Percentiles rank a stretch among this genome's conserved stretches.
Conservation (phyloP, 2,888 invertebrate genomes). For the Catocala fraxini region DNA sequence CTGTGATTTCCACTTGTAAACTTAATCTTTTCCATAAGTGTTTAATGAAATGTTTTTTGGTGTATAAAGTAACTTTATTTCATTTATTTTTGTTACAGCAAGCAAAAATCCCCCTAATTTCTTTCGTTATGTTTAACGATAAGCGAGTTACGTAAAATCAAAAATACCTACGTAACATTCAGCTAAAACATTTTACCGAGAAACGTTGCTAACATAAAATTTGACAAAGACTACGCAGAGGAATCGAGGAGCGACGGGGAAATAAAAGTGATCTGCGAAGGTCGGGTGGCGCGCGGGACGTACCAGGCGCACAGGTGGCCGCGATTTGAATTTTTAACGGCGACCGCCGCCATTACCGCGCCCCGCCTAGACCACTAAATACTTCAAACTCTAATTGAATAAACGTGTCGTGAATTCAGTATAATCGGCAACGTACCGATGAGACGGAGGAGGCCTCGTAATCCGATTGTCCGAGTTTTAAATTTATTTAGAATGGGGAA, state of each 20-base stretch:
- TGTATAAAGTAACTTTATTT: too few relatives aligned
- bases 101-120: too few relatives aligned
- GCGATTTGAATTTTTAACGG: slow-evolving; percentile 56
- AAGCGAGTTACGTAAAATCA: not conserved
- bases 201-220: slow-evolving; percentile 26
- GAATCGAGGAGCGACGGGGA: slow-evolving; percentile 19
- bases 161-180: not conserved
- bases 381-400: slow-evolving; percentile 77
- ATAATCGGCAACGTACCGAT: slow-evolving; percentile 65
- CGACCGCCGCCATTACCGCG: slow-evolving; percentile 47
- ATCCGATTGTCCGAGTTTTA: slow-evolving; percentile 61
- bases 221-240: slow-evolving; percentile 29
- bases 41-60: too few relatives aligned
- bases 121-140: not conserved
- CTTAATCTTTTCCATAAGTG: too few relatives aligned
- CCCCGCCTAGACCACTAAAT: slow-evolving; percentile 62
- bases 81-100: too few relatives aligned
- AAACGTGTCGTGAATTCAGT: slow-evolving; percentile 73
- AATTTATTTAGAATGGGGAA: slow-evolving; percentile 65
- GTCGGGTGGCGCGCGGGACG: not conserved
- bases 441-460: slow-evolving; percentile 52
- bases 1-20: too few relatives aligned
- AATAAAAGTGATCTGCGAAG: slow-evolving; percentile 39
- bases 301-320: slow-evolving; percentile 41
- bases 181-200: slow-evolving; percentile 19